These are phyloP conservation scores for Bradysia coprophila DNA, from an alignment of 1,140 invertebrate species.

Conservation along the genomic window DNA sequence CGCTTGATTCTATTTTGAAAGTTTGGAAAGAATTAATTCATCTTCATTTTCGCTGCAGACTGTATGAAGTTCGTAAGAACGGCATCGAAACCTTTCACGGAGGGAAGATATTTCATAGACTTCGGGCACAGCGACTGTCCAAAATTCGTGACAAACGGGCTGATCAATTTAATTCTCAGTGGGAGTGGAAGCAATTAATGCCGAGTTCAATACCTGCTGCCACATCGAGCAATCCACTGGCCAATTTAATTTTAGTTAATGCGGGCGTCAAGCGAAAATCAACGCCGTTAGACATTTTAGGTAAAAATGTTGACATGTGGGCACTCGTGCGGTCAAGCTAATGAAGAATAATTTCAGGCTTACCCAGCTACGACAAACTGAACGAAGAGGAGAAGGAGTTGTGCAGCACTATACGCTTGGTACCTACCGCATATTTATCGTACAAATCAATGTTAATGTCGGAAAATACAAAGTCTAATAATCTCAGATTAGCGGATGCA, in stretches of 20 bases:
- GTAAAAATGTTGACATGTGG: no score
- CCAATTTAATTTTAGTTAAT: no score
- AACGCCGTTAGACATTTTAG: constrained; percentile 43
- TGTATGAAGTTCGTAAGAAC: constrained; percentile 47
- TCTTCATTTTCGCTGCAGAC: constrained; percentile 10
- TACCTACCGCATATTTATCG: constrained; percentile 59
- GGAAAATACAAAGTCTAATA: constrained; percentile 55
- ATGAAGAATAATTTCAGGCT: constrained; percentile 41
- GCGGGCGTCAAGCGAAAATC: background rate
- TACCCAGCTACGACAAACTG: constrained; percentile 66
- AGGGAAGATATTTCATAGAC: constrained; percentile 42
- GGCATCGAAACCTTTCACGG: constrained; percentile 48
- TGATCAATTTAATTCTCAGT: constrained; percentile 29
- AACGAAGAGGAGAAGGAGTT: constrained; percentile 48
- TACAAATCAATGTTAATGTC: constrained; percentile 51
- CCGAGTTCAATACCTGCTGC: no score
- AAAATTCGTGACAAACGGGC: constrained; percentile 24
- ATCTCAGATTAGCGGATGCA: constrained; percentile 57
- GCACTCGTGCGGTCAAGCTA: no score
- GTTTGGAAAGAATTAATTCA: constrained; percentile 2
- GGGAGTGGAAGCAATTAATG: constrained; percentile 13
- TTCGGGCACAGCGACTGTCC: constrained; percentile 33
- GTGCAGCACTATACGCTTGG: constrained; percentile 51
- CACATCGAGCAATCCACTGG: constrained; percentile 25
- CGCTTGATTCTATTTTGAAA: no score